Evolutionary conservation across 2,797 vertebrate species (phyloP), one percentile per base, ranked within the genome.

Genomic region (Echeneis naucrates): DNA sequence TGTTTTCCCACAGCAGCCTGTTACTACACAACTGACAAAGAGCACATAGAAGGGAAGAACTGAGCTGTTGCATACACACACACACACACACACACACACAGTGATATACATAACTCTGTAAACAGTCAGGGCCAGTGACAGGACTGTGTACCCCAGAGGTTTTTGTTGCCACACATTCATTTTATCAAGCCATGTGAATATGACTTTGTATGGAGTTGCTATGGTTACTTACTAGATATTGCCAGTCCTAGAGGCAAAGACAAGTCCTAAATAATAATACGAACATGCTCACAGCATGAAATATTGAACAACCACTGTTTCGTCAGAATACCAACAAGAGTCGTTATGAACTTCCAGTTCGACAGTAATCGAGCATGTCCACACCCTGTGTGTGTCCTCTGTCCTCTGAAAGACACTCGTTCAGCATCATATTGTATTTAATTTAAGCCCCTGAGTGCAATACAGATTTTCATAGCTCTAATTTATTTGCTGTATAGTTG

Each of bases 191-290:
- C 35, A 61, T 57, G 75, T 71, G 58, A 82, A 82, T 85, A 82
- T 88, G 78, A 76, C 87, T 88, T 90, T 87, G 73, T 86, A 72
- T 79, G 60, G 77, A 55, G 92, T 94, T 92, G 91, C 91, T 78
- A 93, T 93, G 91, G 93, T 90, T 88, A 94, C 92, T 58, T 68
- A 86, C 85, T 81, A 69, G 84, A 88, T 86, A 78, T 85, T 85
- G 83, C 80, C 70, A 75, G 81, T 79, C 87, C 91, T 88, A 78
- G 83, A 87, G 86, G 88, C 75, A 77, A 78, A 68, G 69, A 44
- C 63, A 64, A 77, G 45, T 84, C 81, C 81, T 87, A 76, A 87
- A 83, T 78, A 85, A 88, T 86, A 73, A 69, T 62, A 57, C 8
- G 54, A 88, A 81, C 75, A 79, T 57, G 44, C 35, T 78, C 50